Percentiles rank a stretch among this genome's conserved stretches.
Evolutionary conservation across 1,140 invertebrate species (phyloP).

Genomic region (Macrobrachium nipponense): DNA sequence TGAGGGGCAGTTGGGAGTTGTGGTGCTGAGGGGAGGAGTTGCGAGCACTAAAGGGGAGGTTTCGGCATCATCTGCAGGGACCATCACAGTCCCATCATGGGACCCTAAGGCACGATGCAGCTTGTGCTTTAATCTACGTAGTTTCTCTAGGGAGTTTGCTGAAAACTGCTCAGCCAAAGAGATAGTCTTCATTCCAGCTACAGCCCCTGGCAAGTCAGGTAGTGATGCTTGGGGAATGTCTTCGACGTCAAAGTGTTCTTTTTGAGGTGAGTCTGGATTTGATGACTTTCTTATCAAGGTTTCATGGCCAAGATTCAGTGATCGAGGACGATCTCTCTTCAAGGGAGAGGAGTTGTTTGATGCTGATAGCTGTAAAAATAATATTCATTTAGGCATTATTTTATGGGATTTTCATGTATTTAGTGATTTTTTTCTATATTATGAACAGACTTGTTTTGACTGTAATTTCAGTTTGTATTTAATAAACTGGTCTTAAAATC

Average conservation of each 20-base stretch:
- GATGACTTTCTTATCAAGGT: slow-evolving; percentile 18
- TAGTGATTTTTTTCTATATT: no score
- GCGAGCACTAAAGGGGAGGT: slow-evolving; percentile 44
- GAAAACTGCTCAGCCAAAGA: slow-evolving; percentile 48
- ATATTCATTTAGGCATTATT: no score
- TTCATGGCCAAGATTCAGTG: slow-evolving; percentile 37
- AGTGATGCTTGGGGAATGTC: slow-evolving; percentile 33
- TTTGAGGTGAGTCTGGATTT: slow-evolving; percentile 23
- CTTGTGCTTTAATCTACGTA: slow-evolving; percentile 40
- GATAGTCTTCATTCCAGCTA: slow-evolving; percentile 33
- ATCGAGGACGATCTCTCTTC: slow-evolving; percentile 36
- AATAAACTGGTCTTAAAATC: no score
- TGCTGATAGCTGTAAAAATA: slow-evolving; percentile 25
- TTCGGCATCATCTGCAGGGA: slow-evolving; percentile 42
- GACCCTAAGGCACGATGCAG: slow-evolving; percentile 44
- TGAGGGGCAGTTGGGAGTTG: slow-evolving; percentile 11
- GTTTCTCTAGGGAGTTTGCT: slow-evolving; percentile 43
- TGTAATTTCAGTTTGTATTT: no score
- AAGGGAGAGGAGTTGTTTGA: slow-evolving; percentile 44
- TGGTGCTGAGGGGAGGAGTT: slow-evolving; percentile 20
- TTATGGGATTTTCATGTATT: no score
- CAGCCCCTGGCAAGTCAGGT: slow-evolving; percentile 37
- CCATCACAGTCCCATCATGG: slow-evolving; percentile 16
- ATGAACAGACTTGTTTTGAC: no score
- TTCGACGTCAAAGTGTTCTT: slow-evolving; percentile 14